These are phyloP conservation scores for Lagenorhynchus albirostris DNA, from an alignment of 2,113 vertebrate species.

Conservation along the genomic window DNA sequence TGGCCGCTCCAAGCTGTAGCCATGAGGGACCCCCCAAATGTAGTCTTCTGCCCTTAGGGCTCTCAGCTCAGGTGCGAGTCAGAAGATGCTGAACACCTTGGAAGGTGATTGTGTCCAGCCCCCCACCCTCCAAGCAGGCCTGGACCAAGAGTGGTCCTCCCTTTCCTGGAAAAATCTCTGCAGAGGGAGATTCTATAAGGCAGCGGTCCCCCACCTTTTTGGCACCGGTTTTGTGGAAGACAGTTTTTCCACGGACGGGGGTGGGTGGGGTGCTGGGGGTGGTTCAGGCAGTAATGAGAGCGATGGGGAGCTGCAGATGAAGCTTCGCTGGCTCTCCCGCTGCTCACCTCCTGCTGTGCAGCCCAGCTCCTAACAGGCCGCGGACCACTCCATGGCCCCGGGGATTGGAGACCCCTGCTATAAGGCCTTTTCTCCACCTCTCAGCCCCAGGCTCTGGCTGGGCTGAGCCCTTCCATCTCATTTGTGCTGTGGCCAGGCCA, in stretches of 20 bases:
- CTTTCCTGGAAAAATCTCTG: neutral
- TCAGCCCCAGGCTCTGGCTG: neutral
- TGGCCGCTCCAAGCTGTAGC: neutral
- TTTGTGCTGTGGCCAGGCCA: neutral
- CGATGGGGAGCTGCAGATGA: no score
- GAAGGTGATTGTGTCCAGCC: neutral
- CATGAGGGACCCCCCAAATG: neutral
- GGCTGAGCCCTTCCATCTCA: neutral
- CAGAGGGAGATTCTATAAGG: neutral
- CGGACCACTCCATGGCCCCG: accelerated
- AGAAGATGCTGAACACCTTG: neutral
- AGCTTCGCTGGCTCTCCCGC: no score
- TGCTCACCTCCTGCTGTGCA: no score
- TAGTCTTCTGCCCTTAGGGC: neutral
- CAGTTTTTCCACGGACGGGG: no score
- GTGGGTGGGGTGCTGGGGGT: no score
- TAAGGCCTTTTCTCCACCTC: neutral
- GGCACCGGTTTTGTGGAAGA: no score
- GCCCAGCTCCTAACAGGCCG: no score
- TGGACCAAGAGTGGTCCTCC: neutral
- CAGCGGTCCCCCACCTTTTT: no score
- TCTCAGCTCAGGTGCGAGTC: neutral
- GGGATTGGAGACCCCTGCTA: no score
- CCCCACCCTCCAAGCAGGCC: neutral
- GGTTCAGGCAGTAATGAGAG: no score